phyloP scores from a whole-genome alignment of 2,888 invertebrate species.

The Corbicula japonica region DNA sequence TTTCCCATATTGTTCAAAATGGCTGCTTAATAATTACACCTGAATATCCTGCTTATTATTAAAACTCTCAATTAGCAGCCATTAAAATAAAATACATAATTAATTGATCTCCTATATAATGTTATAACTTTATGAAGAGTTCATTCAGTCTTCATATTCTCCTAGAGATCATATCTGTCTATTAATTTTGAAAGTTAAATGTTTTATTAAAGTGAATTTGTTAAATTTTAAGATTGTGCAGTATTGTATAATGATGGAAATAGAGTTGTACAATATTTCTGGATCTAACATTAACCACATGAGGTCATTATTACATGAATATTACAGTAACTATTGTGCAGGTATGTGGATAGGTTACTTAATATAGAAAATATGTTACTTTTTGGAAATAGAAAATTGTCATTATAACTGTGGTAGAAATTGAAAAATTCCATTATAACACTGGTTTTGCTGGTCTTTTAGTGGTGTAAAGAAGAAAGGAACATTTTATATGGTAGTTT shows the following conservation, averaged over 20 bases:
- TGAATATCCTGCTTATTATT: conserved; percentile 26
- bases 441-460: too few relatives aligned
- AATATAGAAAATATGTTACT: neutral
- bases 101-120: conserved; percentile 10
- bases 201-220: neutral
- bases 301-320: conserved; percentile 47
- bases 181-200: neutral
- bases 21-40: neutral
- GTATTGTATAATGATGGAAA: too few relatives aligned
- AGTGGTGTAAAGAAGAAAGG: too few relatives aligned
- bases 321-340: conserved; percentile 47
- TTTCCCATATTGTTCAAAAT: conserved; percentile 18
- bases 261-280: conserved; percentile 49
- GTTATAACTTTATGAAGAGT: neutral
- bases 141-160: conserved; percentile 7
- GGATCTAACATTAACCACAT: conserved; percentile 54
- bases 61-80: conserved; percentile 19
- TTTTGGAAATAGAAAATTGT: neutral
- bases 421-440: too few relatives aligned
- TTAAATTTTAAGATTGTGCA: neutral
- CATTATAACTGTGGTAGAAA: neutral
- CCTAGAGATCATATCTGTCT: conserved; percentile 10
- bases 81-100: conserved; percentile 4
- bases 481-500: too few relatives aligned
- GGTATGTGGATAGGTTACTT: conserved; percentile 37